Evolutionary conservation across 2,888 invertebrate genomes (phyloP), one percentile per base, ranked within the genome.

Genomic region (Patella pellucida): DNA sequence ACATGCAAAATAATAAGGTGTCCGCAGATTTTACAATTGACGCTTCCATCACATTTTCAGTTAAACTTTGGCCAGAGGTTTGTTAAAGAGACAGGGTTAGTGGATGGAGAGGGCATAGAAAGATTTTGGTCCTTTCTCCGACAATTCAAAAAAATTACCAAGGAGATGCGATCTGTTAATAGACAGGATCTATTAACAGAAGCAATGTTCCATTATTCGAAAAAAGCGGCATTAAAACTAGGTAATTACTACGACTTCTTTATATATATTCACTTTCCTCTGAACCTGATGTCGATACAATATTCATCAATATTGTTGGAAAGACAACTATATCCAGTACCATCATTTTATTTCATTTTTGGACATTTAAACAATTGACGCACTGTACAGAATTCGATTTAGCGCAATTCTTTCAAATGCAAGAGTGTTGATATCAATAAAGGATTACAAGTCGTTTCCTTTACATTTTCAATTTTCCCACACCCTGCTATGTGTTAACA

Each of bases 31-130:
- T 41, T 41, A 41, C 5, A 41, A 41, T 41, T 41, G 31, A 41
- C 31, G 31, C 31, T 41, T 41, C 0, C 31, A 5, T 41, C 31
- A 41, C 31, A 41, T 68, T 16, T 41, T 14, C 50, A 70, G 70
- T n/a, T 70, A 50, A 41, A 31, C n/a, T 70, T 70, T 70, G 70
- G 70, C 14, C 70, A 70, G n/a, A 23, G 70, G 31, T 70, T 15
- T 41, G 50, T 50, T 4, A 50, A 12, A 41, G 50, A 41, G n/a
- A 9, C 31, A 41, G 70, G 70, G n/a, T 14, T 70, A 15, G n/a
- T n/a, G 15, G 70, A 70, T 41, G 70, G 70, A 16, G 70, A 70
- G n/a, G 70, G 70, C 41, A 31, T 23, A 11, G 70, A 70, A 50
- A 23, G 70, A 50, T n/a, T 70, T 14, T 70, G 70, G 70, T 27